phyloP scores from a whole-genome alignment of 2,888 invertebrate species.

The Hipparchia semele region DNA sequence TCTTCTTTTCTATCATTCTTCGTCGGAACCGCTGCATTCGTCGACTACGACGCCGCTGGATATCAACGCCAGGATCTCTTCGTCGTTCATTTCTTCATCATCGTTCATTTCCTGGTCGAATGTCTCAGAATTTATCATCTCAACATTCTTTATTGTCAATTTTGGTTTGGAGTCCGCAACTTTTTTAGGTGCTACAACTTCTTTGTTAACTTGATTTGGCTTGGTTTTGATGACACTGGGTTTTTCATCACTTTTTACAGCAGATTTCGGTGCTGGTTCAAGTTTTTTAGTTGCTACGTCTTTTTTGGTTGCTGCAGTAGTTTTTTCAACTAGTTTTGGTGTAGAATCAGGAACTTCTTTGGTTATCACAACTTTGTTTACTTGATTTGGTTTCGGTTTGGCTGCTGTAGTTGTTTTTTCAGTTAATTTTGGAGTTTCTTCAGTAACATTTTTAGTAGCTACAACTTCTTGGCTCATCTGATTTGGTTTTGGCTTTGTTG shows the following conservation, averaged over 20 bases:
- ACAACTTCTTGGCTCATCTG: neutral
- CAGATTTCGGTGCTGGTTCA: neutral
- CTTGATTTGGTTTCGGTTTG: conserved; percentile 3
- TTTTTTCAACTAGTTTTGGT: neutral
- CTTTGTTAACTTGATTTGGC: conserved; percentile 12
- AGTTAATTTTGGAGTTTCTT: neutral
- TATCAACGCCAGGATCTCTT: conserved; percentile 66
- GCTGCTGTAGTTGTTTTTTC: neutral
- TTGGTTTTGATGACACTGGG: neutral
- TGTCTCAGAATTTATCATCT: conserved; percentile 25
- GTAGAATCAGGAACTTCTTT: neutral
- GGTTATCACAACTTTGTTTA: conserved; percentile 23
- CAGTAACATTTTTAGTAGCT: neutral
- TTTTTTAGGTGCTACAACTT: neutral
- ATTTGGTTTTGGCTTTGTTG: conserved; percentile 2
- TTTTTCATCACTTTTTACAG: neutral
- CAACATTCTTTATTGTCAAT: conserved; percentile 2
- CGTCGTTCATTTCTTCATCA: conserved; percentile 65
- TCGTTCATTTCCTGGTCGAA: conserved; percentile 26
- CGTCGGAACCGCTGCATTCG: conserved; percentile 68
- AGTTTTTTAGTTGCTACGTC: conserved; percentile 1
- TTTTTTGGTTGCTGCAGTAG: neutral
- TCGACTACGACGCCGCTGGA: conserved; percentile 68
- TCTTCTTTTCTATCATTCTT: conserved; percentile 42
- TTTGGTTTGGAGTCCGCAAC: neutral